Evolutionary conservation across 2,797 vertebrate genomes (phyloP).

Genomic region (Glossophaga mutica): DNA sequence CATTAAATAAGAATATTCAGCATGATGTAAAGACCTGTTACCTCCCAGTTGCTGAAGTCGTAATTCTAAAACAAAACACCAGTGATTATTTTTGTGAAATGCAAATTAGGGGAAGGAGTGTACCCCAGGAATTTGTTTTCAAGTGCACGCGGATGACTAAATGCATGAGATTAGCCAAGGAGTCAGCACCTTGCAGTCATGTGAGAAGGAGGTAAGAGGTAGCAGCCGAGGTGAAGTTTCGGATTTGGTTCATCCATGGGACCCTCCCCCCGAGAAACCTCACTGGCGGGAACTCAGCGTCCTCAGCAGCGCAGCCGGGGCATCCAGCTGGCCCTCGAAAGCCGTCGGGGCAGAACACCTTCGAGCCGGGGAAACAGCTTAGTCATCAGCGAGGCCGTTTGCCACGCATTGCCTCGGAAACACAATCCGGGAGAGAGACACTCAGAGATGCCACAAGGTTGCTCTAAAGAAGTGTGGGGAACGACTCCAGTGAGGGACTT

Average conservation of each 20-base stretch:
- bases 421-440: not conserved
- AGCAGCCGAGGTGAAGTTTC: constrained; percentile 64
- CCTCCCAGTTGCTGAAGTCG: not conserved
- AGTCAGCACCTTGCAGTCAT: constrained; percentile 13
- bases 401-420: constrained; percentile 66
- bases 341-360: constrained; percentile 70
- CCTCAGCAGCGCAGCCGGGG: constrained; percentile 56
- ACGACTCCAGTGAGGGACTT: constrained; percentile 47
- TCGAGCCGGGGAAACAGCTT: constrained; percentile 56
- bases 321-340: constrained; percentile 70
- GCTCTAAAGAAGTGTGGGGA: constrained; percentile 27
- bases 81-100: not conserved
- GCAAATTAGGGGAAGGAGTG: not conserved
- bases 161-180: not conserved
- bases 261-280: constrained; percentile 65
- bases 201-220: constrained; percentile 64
- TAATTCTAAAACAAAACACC: not conserved
- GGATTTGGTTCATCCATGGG: constrained; percentile 58
- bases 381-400: constrained; percentile 59
- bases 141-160: not conserved
- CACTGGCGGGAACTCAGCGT: constrained; percentile 73
- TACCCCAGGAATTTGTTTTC: not conserved
- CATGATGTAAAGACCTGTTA: not conserved
- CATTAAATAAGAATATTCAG: not conserved
- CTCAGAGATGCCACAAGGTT: constrained; percentile 16